Conservation (phyloP, 1,140 invertebrate species). For the Dysdera silvatica region DNA sequence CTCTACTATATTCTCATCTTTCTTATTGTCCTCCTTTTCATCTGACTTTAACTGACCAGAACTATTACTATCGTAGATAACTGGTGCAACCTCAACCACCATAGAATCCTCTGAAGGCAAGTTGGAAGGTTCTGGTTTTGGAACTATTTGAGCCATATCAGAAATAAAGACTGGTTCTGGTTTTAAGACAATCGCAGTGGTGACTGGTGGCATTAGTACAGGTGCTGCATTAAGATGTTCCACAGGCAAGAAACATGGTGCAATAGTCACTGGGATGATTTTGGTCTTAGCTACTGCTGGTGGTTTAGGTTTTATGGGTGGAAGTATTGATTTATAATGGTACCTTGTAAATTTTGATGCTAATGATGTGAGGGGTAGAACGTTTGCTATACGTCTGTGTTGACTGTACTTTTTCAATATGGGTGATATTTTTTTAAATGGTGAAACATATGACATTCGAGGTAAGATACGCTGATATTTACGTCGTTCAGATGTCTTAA, state of each 20-base stretch:
- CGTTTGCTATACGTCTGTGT: background rate
- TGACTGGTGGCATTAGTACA: background rate
- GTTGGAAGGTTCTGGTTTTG: no score
- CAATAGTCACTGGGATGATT: background rate
- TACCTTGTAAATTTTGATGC: background rate
- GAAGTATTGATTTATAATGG: background rate
- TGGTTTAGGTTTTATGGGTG: conserved; percentile 3
- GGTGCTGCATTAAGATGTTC: background rate
- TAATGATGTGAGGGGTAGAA: conserved; percentile 1
- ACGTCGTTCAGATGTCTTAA: background rate
- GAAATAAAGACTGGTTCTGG: no score
- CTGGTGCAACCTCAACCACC: no score
- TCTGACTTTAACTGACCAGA: no score
- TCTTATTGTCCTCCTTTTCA: no score
- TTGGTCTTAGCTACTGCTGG: background rate
- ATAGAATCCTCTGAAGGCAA: no score
- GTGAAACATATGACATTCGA: conserved; percentile 13
- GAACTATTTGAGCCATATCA: no score
- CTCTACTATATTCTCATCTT: no score
- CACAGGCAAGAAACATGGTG: background rate
- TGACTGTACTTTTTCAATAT: conserved; percentile 32
- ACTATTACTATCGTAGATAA: no score
- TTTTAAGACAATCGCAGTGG: no score
- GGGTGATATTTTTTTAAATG: conserved; percentile 30
- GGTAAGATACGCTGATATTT: conserved; percentile 8